A percentile compares a stretch with the other conserved stretches of the same genome.
These are phyloP conservation scores for Limulus polyphemus DNA, from an alignment of 2,888 invertebrate genomes.

Conservation along the genomic window DNA sequence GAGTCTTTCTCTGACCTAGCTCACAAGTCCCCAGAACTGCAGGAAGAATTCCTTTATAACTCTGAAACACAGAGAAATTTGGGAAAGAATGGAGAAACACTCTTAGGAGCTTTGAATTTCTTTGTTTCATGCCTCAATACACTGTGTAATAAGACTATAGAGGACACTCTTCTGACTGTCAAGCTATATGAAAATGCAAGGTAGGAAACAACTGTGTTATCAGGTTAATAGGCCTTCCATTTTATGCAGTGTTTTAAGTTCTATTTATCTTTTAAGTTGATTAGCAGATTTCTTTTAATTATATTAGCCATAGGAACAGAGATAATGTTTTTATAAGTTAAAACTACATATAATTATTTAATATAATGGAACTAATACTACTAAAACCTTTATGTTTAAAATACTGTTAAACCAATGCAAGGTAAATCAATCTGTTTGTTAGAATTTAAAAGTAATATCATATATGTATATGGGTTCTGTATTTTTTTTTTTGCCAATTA, in stretches of 20 bases:
- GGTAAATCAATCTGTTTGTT: too few relatives aligned
- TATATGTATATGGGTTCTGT: too few relatives aligned
- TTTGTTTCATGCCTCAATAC: slow-evolving; percentile 93
- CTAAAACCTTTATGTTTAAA: too few relatives aligned
- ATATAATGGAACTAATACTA: too few relatives aligned
- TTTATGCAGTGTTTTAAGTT: not conserved
- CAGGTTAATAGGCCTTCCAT: not conserved
- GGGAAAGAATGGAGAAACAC: slow-evolving; percentile 81
- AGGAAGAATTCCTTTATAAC: slow-evolving; percentile 87
- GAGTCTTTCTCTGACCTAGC: slow-evolving; percentile 91
- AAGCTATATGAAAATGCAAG: slow-evolving; percentile 62
- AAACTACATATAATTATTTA: too few relatives aligned
- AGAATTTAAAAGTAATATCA: too few relatives aligned
- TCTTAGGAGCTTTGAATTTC: slow-evolving; percentile 78
- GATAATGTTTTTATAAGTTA: too few relatives aligned
- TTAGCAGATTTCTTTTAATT: not conserved
- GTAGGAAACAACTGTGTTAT: slow-evolving; percentile 43
- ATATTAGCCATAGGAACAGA: not conserved
- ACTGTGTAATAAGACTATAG: slow-evolving; percentile 92
- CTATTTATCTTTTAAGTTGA: not conserved
- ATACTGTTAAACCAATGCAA: too few relatives aligned
- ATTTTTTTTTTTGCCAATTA: too few relatives aligned
- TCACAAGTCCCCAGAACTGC: slow-evolving; percentile 88
- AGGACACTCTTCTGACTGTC: slow-evolving; percentile 73
- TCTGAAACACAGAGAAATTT: slow-evolving; percentile 89